Percentiles rank a stretch among this genome's conserved stretches.
These are phyloP conservation scores for Carassius carassius DNA, from an alignment of 2,113 vertebrate species.

Conservation along the genomic window DNA sequence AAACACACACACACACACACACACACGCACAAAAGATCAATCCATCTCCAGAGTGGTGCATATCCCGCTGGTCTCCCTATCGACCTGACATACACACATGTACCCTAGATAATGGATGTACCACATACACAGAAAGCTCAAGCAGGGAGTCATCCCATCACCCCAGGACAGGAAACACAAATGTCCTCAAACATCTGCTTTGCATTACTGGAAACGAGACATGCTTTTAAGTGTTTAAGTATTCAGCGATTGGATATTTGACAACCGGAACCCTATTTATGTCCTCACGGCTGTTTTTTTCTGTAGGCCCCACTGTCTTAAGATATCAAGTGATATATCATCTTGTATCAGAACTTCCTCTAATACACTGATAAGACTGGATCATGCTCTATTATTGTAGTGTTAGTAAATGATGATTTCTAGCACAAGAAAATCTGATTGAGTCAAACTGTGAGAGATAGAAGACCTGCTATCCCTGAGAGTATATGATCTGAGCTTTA, in stretches of 20 bases:
- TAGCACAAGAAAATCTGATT: neutral
- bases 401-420: neutral
- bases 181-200: constrained; percentile 22
- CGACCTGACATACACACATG: constrained; percentile 30
- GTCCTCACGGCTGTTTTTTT: neutral
- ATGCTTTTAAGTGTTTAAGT: neutral
- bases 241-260: neutral
- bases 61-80: constrained; percentile 21
- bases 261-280: neutral
- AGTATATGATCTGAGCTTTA: neutral
- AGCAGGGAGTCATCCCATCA: neutral
- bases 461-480: neutral
- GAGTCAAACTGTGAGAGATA: neutral
- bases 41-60: neutral
- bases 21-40: constrained; percentile 18
- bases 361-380: neutral
- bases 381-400: neutral
- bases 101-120: constrained; percentile 25
- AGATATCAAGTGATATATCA: neutral
- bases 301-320: neutral
- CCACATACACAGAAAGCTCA: neutral
- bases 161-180: neutral
- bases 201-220: neutral
- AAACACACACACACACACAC: neutral
- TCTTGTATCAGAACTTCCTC: neutral